Percentiles rank a stretch among this genome's conserved stretches.
Evolutionary conservation across 2,888 invertebrate genomes (phyloP).

Genomic region (Rhorus exstirpatorius): DNA sequence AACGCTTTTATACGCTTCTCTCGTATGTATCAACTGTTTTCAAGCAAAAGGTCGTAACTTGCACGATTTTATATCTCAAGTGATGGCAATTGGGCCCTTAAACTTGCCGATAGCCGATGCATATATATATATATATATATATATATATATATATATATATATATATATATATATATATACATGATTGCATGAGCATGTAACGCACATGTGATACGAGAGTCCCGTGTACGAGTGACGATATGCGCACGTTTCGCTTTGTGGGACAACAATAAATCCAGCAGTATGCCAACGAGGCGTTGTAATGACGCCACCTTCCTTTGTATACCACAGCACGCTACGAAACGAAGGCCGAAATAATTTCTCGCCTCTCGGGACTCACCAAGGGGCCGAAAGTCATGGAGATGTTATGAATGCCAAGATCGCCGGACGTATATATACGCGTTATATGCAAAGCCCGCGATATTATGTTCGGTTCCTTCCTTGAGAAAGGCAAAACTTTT

Average conservation of each 20-base stretch:
- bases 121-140: constrained; percentile 45
- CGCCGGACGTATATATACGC: constrained; percentile 18
- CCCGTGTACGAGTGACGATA: constrained; percentile 63
- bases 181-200: constrained; percentile 51
- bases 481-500: constrained; percentile 15
- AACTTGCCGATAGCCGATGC: constrained; percentile 63
- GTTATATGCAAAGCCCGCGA: background rate
- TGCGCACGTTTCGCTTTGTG: constrained; percentile 69
- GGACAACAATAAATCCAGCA: constrained; percentile 75
- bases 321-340: constrained; percentile 22
- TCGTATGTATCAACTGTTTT: background rate
- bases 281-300: constrained; percentile 71
- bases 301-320: constrained; percentile 75
- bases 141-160: constrained; percentile 9
- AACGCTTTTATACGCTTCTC: constrained; percentile 39
- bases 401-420: constrained; percentile 57
- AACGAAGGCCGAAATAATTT: constrained; percentile 62
- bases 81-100: constrained; percentile 72
- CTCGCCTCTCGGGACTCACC: constrained; percentile 34
- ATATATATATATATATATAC: constrained; percentile 2
- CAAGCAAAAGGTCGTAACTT: background rate
- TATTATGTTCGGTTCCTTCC: background rate
- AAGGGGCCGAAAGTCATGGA: constrained; percentile 41
- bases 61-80: constrained; percentile 8
- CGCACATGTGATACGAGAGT: constrained; percentile 35